phyloP scores from a whole-genome alignment of 37 sponge, comb jelly and placozoan genomes.

The Theonella swinhoei region DNA sequence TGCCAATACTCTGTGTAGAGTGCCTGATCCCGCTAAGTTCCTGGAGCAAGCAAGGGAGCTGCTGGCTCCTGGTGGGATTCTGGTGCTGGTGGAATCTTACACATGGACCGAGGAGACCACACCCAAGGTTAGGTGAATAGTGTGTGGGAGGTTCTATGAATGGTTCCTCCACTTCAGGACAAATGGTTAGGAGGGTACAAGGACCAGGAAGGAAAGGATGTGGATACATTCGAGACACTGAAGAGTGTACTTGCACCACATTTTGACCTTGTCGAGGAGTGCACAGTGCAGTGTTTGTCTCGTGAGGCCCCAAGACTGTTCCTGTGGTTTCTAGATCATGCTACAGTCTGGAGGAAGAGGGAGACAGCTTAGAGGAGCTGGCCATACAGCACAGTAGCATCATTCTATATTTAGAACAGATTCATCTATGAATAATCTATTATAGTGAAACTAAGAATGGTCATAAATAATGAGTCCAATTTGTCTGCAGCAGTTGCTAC shows the following conservation, averaged over 20 bases:
- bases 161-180: constrained; percentile 24
- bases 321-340: constrained; percentile 82
- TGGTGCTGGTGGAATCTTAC: constrained; percentile 82
- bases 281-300: constrained; percentile 73
- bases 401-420: background rate
- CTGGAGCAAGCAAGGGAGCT: constrained; percentile 52
- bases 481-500: background rate
- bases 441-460: background rate
- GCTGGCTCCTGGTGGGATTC: constrained; percentile 80
- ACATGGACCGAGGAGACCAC: constrained; percentile 88
- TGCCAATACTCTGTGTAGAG: constrained; percentile 81
- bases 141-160: background rate
- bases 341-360: constrained; percentile 84
- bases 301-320: constrained; percentile 72
- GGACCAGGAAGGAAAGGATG: constrained; percentile 22
- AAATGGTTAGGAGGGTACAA: constrained; percentile 83
- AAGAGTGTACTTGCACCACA: constrained; percentile 51
- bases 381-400: background rate
- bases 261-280: constrained; percentile 74
- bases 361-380: background rate
- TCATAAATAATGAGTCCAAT: background rate
- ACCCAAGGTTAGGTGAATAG: constrained; percentile 56
- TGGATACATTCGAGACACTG: constrained; percentile 62
- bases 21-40: constrained; percentile 70
- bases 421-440: background rate